Evolutionary conservation across 1,140 invertebrate species (phyloP), one percentile per base, ranked within the genome.

Genomic region (Caenorhabditis remanei): DNA sequence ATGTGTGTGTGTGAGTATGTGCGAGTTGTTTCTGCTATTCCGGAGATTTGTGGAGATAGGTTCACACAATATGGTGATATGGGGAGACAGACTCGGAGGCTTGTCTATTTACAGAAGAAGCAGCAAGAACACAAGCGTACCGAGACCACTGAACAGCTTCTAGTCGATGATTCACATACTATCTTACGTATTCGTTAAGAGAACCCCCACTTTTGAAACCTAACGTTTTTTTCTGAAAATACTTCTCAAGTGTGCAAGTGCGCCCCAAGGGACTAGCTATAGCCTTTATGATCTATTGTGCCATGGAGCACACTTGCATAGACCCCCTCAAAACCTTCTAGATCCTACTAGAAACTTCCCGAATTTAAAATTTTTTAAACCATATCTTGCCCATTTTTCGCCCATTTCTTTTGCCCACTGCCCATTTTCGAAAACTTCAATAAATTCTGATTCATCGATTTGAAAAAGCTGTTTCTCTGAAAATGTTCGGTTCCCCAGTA

Each of bases 161-260:
- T 88, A 65, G 83, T 88, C 55, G 87, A 88, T 85, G 87, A 88
- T 61, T 63, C 63, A 46, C 87, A 88, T 53, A 85, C 87, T 21
- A 84, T 87, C 24, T 71, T 87, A 71, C 86, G 86, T 55, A 83
- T 83, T 83, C 86, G 82, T 48, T 87, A 56, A 87, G 40, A 63
- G 24, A 19, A 14, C 48, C 82, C 82, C 32, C n/a, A n/a, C 8
- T 55, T 84, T 58, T 83, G n/a, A 55, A 19, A 83, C 43, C 32
- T 53, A 16, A 14, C 43, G n/a, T 46, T 46, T 5, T 14, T 16
- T 19, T 55, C 19, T 55, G 14, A 24, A 21, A 24, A 7, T n/a
- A 21, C 8, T 46, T 9, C 46, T 16, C 16, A 14, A 14, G 3
- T 41, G 6, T 56, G 82, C 82, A 24, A 84, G 9, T 50, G 46